Evolutionary conservation across 2,113 vertebrate genomes (phyloP).

Genomic region (Phrynocephalus versicolor): DNA sequence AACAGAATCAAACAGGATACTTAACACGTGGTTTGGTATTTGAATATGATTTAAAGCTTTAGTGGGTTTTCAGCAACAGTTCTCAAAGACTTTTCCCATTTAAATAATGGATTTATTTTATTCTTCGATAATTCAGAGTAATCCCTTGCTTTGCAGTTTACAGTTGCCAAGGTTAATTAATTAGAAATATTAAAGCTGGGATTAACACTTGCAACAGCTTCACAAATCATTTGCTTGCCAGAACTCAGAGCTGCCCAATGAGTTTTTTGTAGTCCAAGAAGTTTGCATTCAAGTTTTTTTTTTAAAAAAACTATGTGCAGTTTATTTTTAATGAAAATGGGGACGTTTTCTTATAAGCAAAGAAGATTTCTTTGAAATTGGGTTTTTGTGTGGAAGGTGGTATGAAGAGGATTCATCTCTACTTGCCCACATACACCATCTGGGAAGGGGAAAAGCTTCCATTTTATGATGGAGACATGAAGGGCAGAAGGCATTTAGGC

Average conservation of each 20-base stretch:
- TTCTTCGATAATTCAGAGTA: constrained; percentile 64
- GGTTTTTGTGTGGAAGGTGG: neutral
- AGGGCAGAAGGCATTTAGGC: neutral
- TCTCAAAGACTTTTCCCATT: constrained; percentile 59
- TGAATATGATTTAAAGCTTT: constrained; percentile 64
- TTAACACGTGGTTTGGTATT: constrained; percentile 51
- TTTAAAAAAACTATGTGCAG: constrained; percentile 11
- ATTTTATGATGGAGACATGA: neutral
- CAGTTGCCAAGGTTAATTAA: constrained; percentile 75
- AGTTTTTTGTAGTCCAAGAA: constrained; percentile 56
- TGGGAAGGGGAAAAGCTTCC: neutral
- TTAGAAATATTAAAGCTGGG: constrained; percentile 76
- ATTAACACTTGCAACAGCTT: constrained; percentile 73
- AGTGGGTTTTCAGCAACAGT: constrained; percentile 51
- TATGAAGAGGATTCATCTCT: neutral
- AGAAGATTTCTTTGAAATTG: neutral
- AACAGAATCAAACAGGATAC: constrained; percentile 60
- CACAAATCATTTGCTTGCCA: constrained; percentile 68
- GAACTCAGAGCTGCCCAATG: constrained; percentile 42
- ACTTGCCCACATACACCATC: neutral
- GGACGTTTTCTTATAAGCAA: neutral
- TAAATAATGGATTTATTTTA: constrained; percentile 71
- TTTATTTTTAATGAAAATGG: neutral
- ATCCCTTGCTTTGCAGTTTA: constrained; percentile 68
- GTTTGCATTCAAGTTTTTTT: constrained; percentile 27